These are phyloP conservation scores for Hirtodrosophila confusa DNA, from an alignment of 2,888 invertebrate genomes.

Conservation along the genomic window DNA sequence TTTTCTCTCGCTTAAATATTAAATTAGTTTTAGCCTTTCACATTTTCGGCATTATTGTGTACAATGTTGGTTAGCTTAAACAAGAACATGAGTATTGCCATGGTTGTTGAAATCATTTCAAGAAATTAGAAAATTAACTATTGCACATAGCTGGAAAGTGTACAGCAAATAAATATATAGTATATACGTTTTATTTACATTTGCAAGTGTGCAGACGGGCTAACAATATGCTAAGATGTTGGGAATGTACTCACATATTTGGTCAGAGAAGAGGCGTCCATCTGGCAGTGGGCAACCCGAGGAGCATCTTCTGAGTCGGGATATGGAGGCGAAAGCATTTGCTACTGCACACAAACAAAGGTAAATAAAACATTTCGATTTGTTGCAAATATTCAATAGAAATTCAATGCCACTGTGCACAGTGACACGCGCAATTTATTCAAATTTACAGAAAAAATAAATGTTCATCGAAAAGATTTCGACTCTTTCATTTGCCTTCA, in stretches of 20 bases:
- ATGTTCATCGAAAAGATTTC: constrained; percentile 23
- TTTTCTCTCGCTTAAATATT: constrained; percentile 49
- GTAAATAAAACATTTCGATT: constrained; percentile 70
- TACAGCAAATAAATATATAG: constrained; percentile 26
- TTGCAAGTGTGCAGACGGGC: constrained; percentile 45
- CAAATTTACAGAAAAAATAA: constrained; percentile 62
- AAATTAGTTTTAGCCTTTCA: constrained; percentile 30
- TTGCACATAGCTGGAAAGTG: constrained; percentile 46
- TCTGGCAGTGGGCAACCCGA: constrained; percentile 16
- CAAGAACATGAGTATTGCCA: constrained; percentile 46
- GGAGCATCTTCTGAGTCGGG: constrained; percentile 8
- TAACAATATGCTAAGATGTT: constrained; percentile 1
- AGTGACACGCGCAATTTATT: constrained; percentile 70
- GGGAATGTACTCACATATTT: constrained; percentile 53
- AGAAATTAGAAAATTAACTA: constrained; percentile 31
- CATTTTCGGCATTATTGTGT: constrained; percentile 30
- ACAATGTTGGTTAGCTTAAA: constrained; percentile 27
- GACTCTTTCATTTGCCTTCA: constrained; percentile 13
- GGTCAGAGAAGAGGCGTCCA: constrained; percentile 12
- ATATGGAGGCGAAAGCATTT: constrained; percentile 4
- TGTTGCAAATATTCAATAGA: constrained; percentile 65
- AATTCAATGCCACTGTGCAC: constrained; percentile 61
- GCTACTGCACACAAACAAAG: constrained; percentile 42
- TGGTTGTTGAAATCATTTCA: constrained; percentile 28
- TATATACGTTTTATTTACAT: constrained; percentile 61